Percentiles rank a stretch among this genome's conserved stretches.
Conservation (phyloP, 2,113 vertebrate genomes). For the Pyrgilauda ruficollis region DNA sequence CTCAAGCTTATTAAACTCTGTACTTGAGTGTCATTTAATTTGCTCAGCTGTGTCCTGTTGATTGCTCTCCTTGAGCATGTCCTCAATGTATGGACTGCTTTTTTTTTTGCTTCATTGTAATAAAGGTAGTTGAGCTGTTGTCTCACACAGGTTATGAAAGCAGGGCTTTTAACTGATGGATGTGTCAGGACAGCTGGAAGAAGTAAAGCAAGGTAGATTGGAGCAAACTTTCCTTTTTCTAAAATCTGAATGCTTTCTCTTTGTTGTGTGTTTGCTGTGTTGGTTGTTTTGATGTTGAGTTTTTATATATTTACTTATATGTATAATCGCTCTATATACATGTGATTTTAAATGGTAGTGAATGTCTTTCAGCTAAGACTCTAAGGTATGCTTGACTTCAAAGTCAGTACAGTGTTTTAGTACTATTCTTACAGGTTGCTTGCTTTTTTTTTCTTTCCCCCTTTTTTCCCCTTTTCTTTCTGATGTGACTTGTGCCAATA, state of each 20-base stretch:
- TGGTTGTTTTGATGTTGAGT: neutral
- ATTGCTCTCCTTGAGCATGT: neutral
- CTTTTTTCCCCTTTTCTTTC: accelerated
- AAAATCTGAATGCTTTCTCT: conserved; percentile 1
- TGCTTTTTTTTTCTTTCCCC: neutral
- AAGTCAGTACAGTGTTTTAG: neutral
- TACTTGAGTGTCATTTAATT: neutral
- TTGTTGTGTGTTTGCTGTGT: neutral
- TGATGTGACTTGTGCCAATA: neutral
- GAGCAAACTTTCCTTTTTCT: neutral
- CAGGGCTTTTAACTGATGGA: conserved; percentile 12
- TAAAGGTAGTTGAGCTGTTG: neutral
- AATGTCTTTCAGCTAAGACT: neutral
- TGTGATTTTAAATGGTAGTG: neutral
- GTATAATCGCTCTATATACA: neutral
- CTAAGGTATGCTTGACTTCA: neutral
- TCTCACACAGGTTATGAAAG: neutral
- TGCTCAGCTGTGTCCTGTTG: neutral
- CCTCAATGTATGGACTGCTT: neutral
- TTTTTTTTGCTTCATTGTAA: neutral
- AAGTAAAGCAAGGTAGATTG: conserved; percentile 32
- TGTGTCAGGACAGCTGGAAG: conserved; percentile 12
- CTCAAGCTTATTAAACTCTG: conserved; percentile 25
- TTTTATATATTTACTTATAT: neutral
- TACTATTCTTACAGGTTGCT: neutral